Percentiles rank a stretch among this genome's conserved stretches.
Conservation (phyloP, 2,888 invertebrate genomes). For the Tinea semifulvella region DNA sequence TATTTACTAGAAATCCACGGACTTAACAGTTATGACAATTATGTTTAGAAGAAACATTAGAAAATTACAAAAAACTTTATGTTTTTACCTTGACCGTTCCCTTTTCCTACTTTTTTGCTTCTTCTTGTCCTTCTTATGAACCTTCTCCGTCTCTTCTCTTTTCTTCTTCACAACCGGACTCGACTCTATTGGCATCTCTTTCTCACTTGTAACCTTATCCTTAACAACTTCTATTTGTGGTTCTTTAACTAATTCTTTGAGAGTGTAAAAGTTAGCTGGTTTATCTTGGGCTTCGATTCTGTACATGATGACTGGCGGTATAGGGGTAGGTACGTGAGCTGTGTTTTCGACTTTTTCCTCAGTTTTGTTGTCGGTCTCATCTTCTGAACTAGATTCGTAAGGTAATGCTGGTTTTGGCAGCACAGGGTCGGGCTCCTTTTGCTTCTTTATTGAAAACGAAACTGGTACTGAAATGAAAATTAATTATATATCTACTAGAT, state of each 20-base stretch:
- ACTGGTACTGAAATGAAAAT: conserved; percentile 75
- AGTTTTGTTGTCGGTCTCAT: conserved; percentile 44
- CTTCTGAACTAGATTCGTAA: conserved; percentile 79
- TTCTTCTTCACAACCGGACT: conserved; percentile 13
- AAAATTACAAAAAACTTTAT: too few species aligned
- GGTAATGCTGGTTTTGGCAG: conserved; percentile 78
- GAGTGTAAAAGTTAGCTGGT: neutral
- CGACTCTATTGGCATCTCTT: conserved; percentile 15
- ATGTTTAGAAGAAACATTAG: too few species aligned
- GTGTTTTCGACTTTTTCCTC: conserved; percentile 17
- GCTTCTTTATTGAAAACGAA: conserved; percentile 85
- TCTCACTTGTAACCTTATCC: neutral
- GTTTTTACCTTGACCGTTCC: conserved; percentile 24
- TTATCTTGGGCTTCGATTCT: conserved; percentile 19
- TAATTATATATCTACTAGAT: too few species aligned
- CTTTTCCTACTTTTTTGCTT: conserved; percentile 18
- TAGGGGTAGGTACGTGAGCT: neutral
- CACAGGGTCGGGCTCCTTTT: conserved; percentile 74
- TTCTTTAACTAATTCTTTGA: neutral
- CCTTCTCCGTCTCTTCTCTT: conserved; percentile 14
- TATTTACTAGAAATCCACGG: too few species aligned
- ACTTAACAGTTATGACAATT: too few species aligned
- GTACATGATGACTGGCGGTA: conserved; percentile 41
- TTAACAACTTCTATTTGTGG: neutral
- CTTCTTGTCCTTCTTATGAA: conserved; percentile 18